Evolutionary conservation across 2,797 vertebrate genomes (phyloP).

Genomic region (Amniataba percoides): DNA sequence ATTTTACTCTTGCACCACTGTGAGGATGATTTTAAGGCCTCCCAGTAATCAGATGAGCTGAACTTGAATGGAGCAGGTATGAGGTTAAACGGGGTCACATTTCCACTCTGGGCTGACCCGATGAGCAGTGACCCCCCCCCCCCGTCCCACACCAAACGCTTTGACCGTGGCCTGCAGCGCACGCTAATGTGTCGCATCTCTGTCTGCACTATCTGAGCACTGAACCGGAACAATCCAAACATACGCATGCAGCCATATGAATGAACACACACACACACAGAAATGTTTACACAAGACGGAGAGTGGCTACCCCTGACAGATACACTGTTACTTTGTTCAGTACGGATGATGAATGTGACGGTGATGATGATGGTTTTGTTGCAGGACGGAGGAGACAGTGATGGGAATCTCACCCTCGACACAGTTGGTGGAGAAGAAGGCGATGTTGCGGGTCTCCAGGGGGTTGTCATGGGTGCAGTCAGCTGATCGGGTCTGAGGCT

Average conservation of each 20-base stretch:
- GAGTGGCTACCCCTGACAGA: not conserved
- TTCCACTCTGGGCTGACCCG: not conserved
- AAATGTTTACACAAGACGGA: not conserved
- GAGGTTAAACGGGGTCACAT: not conserved
- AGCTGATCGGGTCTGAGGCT: slow-evolving; percentile 93
- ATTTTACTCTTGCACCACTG: not conserved
- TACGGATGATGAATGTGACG: not conserved
- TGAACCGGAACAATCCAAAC: slow-evolving; percentile 38
- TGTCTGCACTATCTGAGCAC: slow-evolving; percentile 45
- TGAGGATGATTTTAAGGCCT: not conserved
- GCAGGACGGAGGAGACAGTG: not conserved
- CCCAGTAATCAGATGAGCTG: not conserved
- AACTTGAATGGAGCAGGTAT: not conserved
- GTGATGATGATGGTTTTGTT: not conserved
- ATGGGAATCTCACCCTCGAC: slow-evolving; percentile 87
- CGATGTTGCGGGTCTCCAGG: slow-evolving; percentile 93
- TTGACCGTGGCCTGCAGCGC: not conserved
- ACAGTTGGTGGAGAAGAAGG: slow-evolving; percentile 96
- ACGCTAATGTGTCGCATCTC: slow-evolving; percentile 5
- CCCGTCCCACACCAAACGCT: not conserved
- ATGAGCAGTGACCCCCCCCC: slow-evolving; percentile 12
- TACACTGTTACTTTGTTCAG: not conserved
- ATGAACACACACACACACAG: not conserved
- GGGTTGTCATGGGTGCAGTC: slow-evolving; percentile 96
- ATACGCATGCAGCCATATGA: slow-evolving; percentile 6